Evolutionary conservation across 2,888 invertebrate species (phyloP), one percentile per base, ranked within the genome.

Genomic region (Caprella mutica): DNA sequence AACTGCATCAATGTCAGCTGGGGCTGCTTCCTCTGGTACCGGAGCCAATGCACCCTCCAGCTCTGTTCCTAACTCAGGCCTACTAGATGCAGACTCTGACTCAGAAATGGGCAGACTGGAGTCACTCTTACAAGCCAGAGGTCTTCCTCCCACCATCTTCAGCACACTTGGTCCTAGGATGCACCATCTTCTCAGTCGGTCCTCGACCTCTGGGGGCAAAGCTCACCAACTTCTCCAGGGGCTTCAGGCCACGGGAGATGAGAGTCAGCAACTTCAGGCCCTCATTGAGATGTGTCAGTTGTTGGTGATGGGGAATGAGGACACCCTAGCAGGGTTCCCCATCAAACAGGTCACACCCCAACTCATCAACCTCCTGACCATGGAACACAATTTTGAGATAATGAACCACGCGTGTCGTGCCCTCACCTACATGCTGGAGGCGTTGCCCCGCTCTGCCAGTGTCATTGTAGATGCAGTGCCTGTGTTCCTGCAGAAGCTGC

Each of bases 361-460:
- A 5, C 81, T 98, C 35, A 89, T 94, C 65, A 85, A 82, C 69
- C 76, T 98, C 58, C 80, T 98, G 23, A 86, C 90, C 52, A 92
- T 94, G 80, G 97, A 97, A 71, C 93, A 97, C 72, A 98, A 98
- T 77, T 97, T 97, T 76, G 97, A 97, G 75, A 93, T 98, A 80
- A 97, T 97, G 97, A 93, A 96, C 72, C 93, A 97, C 73, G 96
- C 97, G 0, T 96, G 96, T 71, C 85, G 98, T 40, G 97, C 97
- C 1, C 79, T 98, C 38, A 96, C 96, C 0, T 98, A 98, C 75
- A 96, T 98, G 94, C 85, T 98, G 82, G 98, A 98, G 74, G 94
- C 97, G 0, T 73, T 98, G 67, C 98, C 98, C 0, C 81, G 98
- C 59, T 94, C 96, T 35, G 92, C 94, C 50, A 86, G 88, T 23